These are phyloP conservation scores for Xenops minutus DNA, from an alignment of 2,797 vertebrate species.

Conservation along the genomic window DNA sequence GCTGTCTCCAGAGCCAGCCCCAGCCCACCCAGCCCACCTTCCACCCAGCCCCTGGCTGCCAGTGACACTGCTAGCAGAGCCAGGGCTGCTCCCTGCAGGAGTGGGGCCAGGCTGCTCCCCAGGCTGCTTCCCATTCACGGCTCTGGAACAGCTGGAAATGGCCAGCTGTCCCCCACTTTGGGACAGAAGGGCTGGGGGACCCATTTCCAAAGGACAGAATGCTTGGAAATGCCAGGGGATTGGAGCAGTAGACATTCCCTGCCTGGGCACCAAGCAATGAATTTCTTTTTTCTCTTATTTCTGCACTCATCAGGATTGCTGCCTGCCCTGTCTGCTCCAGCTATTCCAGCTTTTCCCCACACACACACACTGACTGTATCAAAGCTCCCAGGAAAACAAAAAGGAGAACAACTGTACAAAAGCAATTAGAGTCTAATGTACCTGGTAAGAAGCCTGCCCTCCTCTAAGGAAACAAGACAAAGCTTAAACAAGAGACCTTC, in stretches of 20 bases:
- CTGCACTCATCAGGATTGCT: fast-evolving
- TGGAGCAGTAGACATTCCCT: neutral
- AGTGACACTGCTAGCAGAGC: neutral
- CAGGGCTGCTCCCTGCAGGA: neutral
- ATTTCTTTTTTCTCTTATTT: neutral
- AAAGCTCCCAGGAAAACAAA: neutral
- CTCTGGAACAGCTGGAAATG: neutral
- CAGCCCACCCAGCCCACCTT: neutral
- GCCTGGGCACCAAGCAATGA: neutral
- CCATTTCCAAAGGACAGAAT: neutral
- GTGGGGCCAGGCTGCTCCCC: neutral
- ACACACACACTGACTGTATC: neutral
- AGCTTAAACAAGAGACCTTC: neutral
- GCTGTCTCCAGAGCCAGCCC: neutral
- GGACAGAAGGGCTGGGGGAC: neutral
- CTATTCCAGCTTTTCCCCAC: neutral
- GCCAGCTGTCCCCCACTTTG: neutral
- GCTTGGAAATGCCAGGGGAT: neutral
- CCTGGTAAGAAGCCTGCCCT: neutral
- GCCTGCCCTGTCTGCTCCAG: neutral
- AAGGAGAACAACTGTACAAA: neutral
- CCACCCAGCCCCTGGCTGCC: neutral
- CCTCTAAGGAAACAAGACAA: neutral
- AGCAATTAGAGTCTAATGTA: neutral
- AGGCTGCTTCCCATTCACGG: neutral